These are phyloP conservation scores for Trinectes maculatus DNA, from an alignment of 2,113 vertebrate genomes.

Conservation along the genomic window DNA sequence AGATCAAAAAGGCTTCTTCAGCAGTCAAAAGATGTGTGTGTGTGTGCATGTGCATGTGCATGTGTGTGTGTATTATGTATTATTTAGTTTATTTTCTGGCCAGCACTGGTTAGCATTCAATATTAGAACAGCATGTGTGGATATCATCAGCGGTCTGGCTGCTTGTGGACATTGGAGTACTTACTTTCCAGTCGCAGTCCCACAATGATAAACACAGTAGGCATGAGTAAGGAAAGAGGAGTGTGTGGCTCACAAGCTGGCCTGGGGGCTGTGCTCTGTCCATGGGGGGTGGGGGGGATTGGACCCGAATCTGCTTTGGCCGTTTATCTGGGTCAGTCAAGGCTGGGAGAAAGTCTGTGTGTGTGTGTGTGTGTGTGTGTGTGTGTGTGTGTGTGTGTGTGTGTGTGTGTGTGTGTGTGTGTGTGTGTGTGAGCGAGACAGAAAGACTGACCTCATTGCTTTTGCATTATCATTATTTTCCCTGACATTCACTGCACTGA, in stretches of 20 bases:
- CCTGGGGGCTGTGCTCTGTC: conserved; percentile 24
- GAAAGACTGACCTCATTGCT: conserved; percentile 66
- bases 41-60: no score
- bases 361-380: no score
- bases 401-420: no score
- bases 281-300: conserved; percentile 6
- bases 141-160: conserved; percentile 34
- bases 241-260: conserved; percentile 27
- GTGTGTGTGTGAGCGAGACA: conserved; percentile 20
- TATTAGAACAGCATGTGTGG: conserved; percentile 8
- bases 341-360: conserved; percentile 34
- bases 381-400: no score
- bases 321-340: conserved; percentile 67
- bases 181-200: no score
- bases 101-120: background rate
- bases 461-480: conserved; percentile 66
- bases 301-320: conserved; percentile 55
- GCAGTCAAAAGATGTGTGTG: conserved; percentile 27
- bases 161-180: conserved; percentile 19
- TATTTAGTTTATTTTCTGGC: no score
- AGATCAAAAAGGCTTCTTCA: conserved; percentile 37
- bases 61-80: no score
- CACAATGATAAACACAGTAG: conserved; percentile 33
- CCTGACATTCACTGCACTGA: conserved; percentile 38
- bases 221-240: conserved; percentile 8